phyloP scores from a whole-genome alignment of 2,888 invertebrate genomes.

The Tipula lateralis region DNA sequence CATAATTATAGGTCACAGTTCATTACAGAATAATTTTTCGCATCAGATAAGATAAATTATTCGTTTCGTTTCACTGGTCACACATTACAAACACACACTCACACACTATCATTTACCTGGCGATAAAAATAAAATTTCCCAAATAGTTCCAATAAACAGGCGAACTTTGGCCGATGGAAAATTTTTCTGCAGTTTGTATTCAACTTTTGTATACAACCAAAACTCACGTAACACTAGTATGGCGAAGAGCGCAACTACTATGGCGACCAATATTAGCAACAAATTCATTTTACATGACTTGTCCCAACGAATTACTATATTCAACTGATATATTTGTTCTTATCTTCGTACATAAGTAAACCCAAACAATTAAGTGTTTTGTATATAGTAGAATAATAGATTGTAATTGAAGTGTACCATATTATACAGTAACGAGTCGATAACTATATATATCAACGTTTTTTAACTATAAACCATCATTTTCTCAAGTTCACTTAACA shows the following conservation, averaged over 20 bases:
- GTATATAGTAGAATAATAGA: not conserved
- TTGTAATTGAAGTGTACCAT: not conserved
- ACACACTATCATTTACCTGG: not conserved
- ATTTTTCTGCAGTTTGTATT: not conserved
- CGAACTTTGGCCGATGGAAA: not conserved
- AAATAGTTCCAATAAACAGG: not conserved
- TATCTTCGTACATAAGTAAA: not conserved
- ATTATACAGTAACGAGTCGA: not conserved
- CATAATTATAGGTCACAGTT: too few species aligned
- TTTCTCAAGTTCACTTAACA: not conserved
- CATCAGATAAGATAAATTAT: not conserved
- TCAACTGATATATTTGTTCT: not conserved
- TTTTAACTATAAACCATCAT: not conserved
- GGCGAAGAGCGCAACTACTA: not conserved
- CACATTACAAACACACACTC: not conserved
- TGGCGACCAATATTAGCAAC: not conserved
- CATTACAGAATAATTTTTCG: not conserved
- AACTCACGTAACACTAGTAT: not conserved
- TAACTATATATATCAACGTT: not conserved
- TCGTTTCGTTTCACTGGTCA: not conserved
- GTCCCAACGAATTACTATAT: not conserved
- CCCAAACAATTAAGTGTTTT: not conserved
- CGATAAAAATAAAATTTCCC: not conserved
- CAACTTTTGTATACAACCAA: slow-evolving; percentile 20
- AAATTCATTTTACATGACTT: not conserved